Percentiles rank a stretch among this genome's conserved stretches.
Conservation (phyloP, 2,113 vertebrate genomes). For the Colius striatus region DNA sequence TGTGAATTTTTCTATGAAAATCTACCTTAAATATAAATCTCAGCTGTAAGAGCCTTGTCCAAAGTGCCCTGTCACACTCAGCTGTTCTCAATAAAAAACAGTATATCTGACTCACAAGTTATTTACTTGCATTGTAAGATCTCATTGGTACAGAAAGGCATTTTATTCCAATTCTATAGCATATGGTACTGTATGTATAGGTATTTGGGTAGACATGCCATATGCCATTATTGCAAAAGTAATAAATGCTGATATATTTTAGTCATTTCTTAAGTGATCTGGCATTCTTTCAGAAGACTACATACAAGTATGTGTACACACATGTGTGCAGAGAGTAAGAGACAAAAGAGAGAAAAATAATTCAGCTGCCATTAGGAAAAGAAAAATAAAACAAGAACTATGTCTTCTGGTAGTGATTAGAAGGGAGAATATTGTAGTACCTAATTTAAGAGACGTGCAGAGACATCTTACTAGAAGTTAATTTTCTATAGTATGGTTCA, state of each 20-base stretch:
- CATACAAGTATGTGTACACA: fast-evolving
- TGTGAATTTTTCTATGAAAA: neutral
- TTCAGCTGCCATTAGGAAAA: neutral
- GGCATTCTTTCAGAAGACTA: neutral
- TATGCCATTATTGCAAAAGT: neutral
- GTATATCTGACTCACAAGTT: neutral
- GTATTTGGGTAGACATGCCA: neutral
- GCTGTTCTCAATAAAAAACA: fast-evolving
- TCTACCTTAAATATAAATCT: neutral
- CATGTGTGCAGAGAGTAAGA: neutral
- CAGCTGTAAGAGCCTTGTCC: neutral
- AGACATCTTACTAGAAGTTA: neutral
- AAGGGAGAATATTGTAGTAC: neutral
- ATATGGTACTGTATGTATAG: neutral
- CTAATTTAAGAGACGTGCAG: neutral
- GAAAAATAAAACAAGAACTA: neutral
- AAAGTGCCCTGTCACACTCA: neutral
- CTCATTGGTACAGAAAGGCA: neutral
- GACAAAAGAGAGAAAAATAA: neutral
- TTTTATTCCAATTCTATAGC: neutral
- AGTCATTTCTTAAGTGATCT: neutral
- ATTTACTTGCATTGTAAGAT: neutral
- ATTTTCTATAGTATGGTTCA: neutral
- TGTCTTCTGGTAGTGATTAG: neutral
- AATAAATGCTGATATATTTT: neutral